These are phyloP conservation scores for Charanyca ferruginea DNA, from an alignment of 2,888 invertebrate genomes.

Conservation along the genomic window DNA sequence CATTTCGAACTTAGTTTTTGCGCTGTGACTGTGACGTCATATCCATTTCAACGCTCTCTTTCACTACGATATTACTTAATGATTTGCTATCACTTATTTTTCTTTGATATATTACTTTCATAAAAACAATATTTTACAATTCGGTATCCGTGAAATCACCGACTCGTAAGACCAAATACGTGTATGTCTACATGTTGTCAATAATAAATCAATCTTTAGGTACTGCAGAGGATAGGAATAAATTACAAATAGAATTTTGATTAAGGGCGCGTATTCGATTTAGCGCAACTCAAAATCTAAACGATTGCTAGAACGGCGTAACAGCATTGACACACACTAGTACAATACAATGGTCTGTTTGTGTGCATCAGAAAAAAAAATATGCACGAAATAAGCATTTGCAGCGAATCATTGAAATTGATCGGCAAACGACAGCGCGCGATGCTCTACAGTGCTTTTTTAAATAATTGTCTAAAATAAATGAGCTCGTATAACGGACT, in stretches of 20 bases:
- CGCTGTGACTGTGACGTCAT: conserved; percentile 27
- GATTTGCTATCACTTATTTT: conserved; percentile 37
- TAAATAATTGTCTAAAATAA: too few species aligned
- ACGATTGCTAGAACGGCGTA: too few species aligned
- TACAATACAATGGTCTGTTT: too few species aligned
- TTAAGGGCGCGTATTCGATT: too few species aligned
- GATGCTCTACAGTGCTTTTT: too few species aligned
- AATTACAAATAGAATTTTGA: conserved; percentile 35
- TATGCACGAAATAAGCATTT: too few species aligned
- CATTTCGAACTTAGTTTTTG: conserved; percentile 44
- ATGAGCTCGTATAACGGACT: too few species aligned
- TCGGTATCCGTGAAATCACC: conserved; percentile 16
- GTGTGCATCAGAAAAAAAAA: too few species aligned
- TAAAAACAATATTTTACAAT: conserved; percentile 13
- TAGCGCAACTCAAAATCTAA: too few species aligned
- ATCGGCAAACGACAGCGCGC: too few species aligned
- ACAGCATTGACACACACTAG: too few species aligned
- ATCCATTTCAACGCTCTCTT: conserved; percentile 40
- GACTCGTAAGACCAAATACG: conserved; percentile 11
- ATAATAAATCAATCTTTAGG: conserved; percentile 28
- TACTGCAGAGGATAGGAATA: conserved; percentile 12
- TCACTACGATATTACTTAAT: conserved; percentile 29
- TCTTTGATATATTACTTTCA: conserved; percentile 29
- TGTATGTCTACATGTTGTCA: conserved; percentile 15
- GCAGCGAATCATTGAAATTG: too few species aligned